Base-by-base conservation (phyloP, 2,113 vertebrate species). In the Callithrix jacchus region DNA sequence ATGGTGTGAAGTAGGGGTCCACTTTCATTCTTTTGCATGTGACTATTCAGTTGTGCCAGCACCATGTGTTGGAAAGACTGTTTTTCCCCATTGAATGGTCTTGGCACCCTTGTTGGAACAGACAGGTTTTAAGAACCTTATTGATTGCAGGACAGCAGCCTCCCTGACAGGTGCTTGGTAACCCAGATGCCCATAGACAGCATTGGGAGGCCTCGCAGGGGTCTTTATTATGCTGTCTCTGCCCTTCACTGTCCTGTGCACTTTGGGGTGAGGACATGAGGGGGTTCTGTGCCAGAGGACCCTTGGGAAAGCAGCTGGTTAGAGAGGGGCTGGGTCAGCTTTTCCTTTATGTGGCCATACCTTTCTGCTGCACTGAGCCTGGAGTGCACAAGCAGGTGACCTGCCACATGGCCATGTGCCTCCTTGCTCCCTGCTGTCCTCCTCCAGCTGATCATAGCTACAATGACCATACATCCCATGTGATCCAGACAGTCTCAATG, bases 371-470 rank as follows among this genome's bases (percentile, higher is more conserved):
- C 14, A 1, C 8, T 13, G 0, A 73, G 61, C 82, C 25, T 37
- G 14, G 5, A 13, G 18, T 12, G 13, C 27, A n/a, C 25, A 30
- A 27, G 27, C 12, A 8, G 27, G 35, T 5, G 13, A 23, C 70
- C 58, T 54, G 42, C 68, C 2, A 1, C 25, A 32, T 32, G n/a
- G 4, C 1, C 10, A 0, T 18, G 3, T 42, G n/a, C 61, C 61
- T 47, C 11, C 2, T 14, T 61, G 35, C n/a, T 47, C 70, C 77
- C 49, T 20, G 11, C 37, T 79, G 20, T 30, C 70, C 10, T 52
- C 21, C 45, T 35, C 8, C 1, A 54, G 61, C 45, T 45, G 21
- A 16, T 87, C 27, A 2, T 32, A 12, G 54, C 81, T 56, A 32
- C 61, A 91, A 21, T 23, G 30, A 54, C 54, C 11, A 0, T 8